Evolutionary conservation across 2,113 vertebrate species (phyloP), one percentile per base, ranked within the genome.

Genomic region (Morone saxatilis): DNA sequence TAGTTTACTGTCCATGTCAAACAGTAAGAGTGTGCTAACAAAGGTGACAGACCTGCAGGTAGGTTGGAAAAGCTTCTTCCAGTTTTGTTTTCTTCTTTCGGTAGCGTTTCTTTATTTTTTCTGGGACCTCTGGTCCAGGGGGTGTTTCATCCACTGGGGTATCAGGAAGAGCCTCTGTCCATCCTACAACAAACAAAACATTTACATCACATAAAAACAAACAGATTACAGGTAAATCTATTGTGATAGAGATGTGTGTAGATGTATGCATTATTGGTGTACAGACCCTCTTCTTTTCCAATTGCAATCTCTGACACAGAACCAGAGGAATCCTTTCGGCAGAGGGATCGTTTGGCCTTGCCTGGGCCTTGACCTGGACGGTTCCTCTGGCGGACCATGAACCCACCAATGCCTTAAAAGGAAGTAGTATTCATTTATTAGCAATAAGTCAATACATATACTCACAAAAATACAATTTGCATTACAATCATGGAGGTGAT

Each of bases 331-430:
- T 98, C 98, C 86, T 99, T 99, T 84, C 98, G 97, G 81, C 96
- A 96, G 72, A 98, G 95, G 63, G 94, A 92, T 76, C 97, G 95
- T 89, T 98, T 99, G 57, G 96, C 94, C 93, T 98, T 99, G 48
- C 96, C 96, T 86, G 97, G 98, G 62, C 97, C 97, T 91, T 98
- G 97, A 19, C 97, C 98, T 0, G 96, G 97, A 84, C 97, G 97
- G 91, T 97, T 99, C 87, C 98, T 96, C 91, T 99, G 98, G 66
- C 98, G 97, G 41, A 99, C 98, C 98, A 99, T 99, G 93, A 99
- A 99, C 62, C 98, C 98, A 83, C 98, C 98, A 67, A 99, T 99
- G 69, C 98, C 98, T 98, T 90, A 10, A 60, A 51, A 19, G 75
- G 76, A 80, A 82, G 72, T 69, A 25, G 25, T 22, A 57, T 31